Percentiles rank a stretch among this genome's conserved stretches.
These are phyloP conservation scores for Spea bombifrons DNA, from an alignment of 2,113 vertebrate species.

Conservation along the genomic window DNA sequence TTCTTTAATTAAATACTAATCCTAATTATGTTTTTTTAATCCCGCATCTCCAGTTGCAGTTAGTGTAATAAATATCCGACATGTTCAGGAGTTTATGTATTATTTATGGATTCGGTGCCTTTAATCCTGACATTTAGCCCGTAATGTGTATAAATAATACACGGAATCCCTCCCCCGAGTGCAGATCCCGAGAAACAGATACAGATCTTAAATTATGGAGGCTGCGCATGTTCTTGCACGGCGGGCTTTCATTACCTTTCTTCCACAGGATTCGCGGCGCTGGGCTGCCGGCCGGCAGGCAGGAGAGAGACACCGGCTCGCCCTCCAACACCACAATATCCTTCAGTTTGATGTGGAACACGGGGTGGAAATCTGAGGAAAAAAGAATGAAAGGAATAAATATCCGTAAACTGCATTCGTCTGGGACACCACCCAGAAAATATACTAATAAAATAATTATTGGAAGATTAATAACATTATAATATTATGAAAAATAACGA, in stretches of 20 bases:
- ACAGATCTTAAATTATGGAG: not conserved
- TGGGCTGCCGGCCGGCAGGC: constrained; percentile 89
- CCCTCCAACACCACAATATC: constrained; percentile 94
- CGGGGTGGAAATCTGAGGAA: constrained; percentile 85
- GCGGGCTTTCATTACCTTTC: constrained; percentile 73
- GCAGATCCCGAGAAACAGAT: constrained; percentile 7
- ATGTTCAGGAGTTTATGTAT: too few species aligned
- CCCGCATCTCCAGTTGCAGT: too few species aligned
- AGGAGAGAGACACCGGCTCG: constrained; percentile 90
- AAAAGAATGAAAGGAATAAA: not conserved
- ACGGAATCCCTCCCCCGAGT: not conserved
- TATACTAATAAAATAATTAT: too few species aligned
- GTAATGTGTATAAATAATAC: too few species aligned
- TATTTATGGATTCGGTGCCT: too few species aligned
- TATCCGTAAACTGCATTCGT: not conserved
- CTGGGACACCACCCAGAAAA: too few species aligned
- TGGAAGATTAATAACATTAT: too few species aligned
- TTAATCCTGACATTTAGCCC: too few species aligned
- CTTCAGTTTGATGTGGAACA: constrained; percentile 96
- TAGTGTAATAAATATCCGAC: too few species aligned
- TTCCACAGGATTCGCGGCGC: constrained; percentile 85
- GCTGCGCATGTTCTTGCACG: not conserved
- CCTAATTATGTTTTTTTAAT: too few species aligned
- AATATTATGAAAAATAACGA: too few species aligned
- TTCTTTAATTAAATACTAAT: too few species aligned